Percentiles rank a stretch among this genome's conserved stretches.
Conservation (phyloP, 2,797 vertebrate species). For the Mormyrops attenuatus region DNA sequence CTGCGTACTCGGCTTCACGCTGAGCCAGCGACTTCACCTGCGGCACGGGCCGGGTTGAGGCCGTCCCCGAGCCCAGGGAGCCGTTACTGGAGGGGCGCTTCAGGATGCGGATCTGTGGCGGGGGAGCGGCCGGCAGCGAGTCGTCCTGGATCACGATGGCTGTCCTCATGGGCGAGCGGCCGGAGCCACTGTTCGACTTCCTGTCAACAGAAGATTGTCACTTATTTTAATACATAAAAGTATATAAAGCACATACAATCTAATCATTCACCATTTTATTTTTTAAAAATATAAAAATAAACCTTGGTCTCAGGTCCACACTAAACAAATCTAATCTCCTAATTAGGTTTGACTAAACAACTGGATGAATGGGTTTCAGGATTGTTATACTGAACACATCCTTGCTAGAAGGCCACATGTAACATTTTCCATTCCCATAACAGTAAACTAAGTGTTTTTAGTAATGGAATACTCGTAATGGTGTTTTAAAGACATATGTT, state of each 20-base stretch:
- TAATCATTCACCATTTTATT: background rate
- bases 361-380: background rate
- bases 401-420: background rate
- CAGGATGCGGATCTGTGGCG: conserved; percentile 88
- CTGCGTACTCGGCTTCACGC: conserved; percentile 91
- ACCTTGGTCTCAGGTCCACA: background rate
- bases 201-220: conserved; percentile 42
- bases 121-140: conserved; percentile 78
- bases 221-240: background rate
- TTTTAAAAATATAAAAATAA: background rate
- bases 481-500: background rate
- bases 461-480: background rate
- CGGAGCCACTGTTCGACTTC: conserved; percentile 59
- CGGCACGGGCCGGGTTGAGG: conserved; percentile 69
- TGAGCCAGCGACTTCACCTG: conserved; percentile 88
- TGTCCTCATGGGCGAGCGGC: conserved; percentile 73
- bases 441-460: background rate
- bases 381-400: background rate
- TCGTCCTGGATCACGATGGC: conserved; percentile 93
- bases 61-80: conserved; percentile 60
- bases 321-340: background rate
- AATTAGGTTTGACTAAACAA: background rate
- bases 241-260: background rate
- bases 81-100: conserved; percentile 88
- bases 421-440: background rate